Evolutionary conservation across 1,140 invertebrate species (phyloP).

Genomic region (Caenorhabditis latens): DNA sequence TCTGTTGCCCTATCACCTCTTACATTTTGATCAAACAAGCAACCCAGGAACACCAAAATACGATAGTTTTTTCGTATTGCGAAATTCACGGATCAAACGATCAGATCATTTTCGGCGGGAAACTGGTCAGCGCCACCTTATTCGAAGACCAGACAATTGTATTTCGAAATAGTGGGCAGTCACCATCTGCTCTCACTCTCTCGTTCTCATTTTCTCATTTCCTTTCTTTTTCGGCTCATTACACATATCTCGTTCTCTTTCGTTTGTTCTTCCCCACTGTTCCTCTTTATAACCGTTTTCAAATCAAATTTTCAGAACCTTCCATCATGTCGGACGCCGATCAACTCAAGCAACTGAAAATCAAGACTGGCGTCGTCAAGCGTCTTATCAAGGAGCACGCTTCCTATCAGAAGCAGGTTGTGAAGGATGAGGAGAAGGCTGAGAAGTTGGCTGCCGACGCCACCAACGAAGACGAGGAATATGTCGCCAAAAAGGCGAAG

Average conservation of each 20-base stretch:
- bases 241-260: not conserved
- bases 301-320: not conserved
- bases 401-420: constrained; percentile 55
- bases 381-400: constrained; percentile 57
- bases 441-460: constrained; percentile 41
- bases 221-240: constrained; percentile 18
- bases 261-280: not conserved
- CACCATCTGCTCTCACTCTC: constrained; percentile 8
- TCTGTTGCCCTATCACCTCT: not conserved
- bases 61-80: not conserved
- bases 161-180: constrained; percentile 3
- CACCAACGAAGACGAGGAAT: constrained; percentile 57
- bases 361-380: constrained; percentile 56
- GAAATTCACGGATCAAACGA: not conserved
- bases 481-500: constrained; percentile 59
- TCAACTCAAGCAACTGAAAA: constrained; percentile 46
- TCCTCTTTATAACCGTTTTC: not conserved
- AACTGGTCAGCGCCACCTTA: not conserved
- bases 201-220: not conserved
- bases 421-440: constrained; percentile 53
- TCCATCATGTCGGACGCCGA: constrained; percentile 31
- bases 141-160: not conserved
- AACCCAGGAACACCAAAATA: not conserved
- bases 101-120: constrained; percentile 29
- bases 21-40: not conserved